Evolutionary conservation across 2,113 vertebrate species (phyloP).

Genomic region (Heloderma charlesbogerti): DNA sequence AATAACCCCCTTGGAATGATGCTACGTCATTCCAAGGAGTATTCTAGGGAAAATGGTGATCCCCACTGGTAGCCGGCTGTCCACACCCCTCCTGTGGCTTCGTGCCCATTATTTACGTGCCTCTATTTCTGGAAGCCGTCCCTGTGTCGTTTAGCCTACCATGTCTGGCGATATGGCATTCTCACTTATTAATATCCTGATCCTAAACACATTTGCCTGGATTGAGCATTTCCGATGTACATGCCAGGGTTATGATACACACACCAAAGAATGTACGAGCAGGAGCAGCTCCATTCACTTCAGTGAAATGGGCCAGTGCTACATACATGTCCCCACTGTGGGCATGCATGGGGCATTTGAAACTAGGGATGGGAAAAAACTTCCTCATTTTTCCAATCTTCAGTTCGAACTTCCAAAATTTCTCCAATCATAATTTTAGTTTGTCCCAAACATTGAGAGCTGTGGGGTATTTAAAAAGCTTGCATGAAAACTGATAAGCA

Average conservation of each 20-base stretch:
- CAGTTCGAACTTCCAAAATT: too few relatives aligned
- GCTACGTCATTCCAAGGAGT: neutral
- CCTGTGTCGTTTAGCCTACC: neutral
- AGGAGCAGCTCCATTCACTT: neutral
- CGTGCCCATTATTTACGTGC: neutral
- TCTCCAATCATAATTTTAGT: too few relatives aligned
- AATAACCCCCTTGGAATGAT: neutral
- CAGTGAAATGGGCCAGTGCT: neutral
- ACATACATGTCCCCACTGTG: neutral
- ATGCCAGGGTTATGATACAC: neutral
- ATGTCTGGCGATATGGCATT: neutral
- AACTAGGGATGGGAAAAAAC: too few relatives aligned
- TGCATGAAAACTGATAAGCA: too few relatives aligned
- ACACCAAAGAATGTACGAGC: neutral
- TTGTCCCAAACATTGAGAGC: too few relatives aligned
- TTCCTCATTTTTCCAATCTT: too few relatives aligned
- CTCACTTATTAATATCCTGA: neutral
- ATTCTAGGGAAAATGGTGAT: neutral
- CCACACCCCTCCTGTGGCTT: neutral
- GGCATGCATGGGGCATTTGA: too few relatives aligned
- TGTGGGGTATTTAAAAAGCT: too few relatives aligned
- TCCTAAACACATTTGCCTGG: neutral
- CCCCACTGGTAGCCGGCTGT: too few relatives aligned
- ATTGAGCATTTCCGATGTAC: neutral
- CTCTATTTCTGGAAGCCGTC: neutral